phyloP scores from a whole-genome alignment of 2,113 vertebrate genomes.

The Dicaeum eximium region DNA sequence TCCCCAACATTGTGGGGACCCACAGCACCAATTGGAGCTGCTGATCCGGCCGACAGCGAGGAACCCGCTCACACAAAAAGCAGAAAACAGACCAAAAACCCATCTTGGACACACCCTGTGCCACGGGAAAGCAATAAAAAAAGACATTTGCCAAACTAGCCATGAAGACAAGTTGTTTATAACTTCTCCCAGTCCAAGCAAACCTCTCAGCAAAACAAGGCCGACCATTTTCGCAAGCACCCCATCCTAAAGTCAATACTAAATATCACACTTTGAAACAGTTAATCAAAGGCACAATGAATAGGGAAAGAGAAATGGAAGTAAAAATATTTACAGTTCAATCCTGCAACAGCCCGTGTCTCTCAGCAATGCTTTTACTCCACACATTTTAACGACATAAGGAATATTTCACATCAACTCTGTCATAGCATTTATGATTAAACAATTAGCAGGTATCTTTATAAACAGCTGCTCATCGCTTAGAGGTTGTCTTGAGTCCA shows the following conservation, averaged over 20 bases:
- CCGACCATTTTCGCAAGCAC: not conserved
- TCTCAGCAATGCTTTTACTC: not conserved
- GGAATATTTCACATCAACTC: not conserved
- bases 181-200: not conserved
- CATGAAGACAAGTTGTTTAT: not conserved
- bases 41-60: rapidly evolving
- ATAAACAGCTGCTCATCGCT: not conserved
- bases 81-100: not conserved
- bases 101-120: not conserved
- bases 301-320: not conserved
- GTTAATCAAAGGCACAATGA: not conserved
- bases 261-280: not conserved
- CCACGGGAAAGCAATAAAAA: not conserved
- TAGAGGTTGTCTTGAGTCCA: not conserved
- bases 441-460: not conserved
- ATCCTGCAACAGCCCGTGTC: not conserved
- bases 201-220: not conserved
- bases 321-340: not conserved
- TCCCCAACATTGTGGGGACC: rapidly evolving
- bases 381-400: not conserved
- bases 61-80: not conserved
- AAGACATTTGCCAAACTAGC: not conserved
- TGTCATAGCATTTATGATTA: not conserved
- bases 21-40: rapidly evolving
- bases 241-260: not conserved